Percentiles rank a stretch among this genome's conserved stretches.
Conservation (phyloP, 2,113 vertebrate genomes). For the Prietella phreatophila region DNA sequence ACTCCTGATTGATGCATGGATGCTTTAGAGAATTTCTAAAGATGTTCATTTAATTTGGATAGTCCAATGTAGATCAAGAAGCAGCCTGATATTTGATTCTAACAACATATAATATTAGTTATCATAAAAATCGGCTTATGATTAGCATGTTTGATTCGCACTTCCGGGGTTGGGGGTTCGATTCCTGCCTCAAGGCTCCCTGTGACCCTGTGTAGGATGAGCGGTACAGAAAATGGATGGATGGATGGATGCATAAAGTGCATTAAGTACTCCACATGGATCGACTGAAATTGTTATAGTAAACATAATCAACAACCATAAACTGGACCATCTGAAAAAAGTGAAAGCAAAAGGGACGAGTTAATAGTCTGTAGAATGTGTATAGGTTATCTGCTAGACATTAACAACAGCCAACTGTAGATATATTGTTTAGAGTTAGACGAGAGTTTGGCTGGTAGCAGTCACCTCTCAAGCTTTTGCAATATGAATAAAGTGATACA, state of each 20-base stretch:
- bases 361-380: neutral
- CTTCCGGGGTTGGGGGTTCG: no score
- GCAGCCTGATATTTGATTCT: neutral
- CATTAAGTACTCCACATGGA: neutral
- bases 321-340: neutral
- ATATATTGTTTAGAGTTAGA: neutral
- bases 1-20: neutral
- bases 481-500: neutral
- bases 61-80: neutral
- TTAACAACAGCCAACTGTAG: neutral
- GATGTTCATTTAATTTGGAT: neutral
- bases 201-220: no score
- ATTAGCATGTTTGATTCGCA: no score
- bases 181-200: no score
- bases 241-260: no score
- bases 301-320: neutral
- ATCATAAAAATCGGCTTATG: neutral
- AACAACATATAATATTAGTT: neutral
- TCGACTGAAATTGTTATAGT: neutral
- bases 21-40: neutral
- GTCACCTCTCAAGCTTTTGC: neutral
- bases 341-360: neutral
- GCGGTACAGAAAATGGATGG: no score
- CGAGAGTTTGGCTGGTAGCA: neutral
- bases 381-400: neutral